These are phyloP conservation scores for Euura saliciscinereae DNA, from an alignment of 1,140 invertebrate genomes.

Conservation along the genomic window DNA sequence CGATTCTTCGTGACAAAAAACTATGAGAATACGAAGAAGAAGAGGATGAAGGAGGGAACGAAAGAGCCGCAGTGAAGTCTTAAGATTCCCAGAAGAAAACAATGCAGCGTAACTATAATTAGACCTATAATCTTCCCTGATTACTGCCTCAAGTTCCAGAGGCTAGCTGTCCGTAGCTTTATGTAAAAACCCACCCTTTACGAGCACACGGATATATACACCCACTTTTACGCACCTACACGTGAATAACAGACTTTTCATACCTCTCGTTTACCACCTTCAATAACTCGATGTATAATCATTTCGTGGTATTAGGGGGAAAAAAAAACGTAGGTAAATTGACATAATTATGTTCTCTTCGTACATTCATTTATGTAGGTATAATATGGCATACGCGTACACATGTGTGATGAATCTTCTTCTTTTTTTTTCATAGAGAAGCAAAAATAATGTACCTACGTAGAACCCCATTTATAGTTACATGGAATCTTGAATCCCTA, in stretches of 20 bases:
- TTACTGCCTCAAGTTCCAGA: constrained; percentile 26
- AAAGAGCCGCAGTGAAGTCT: constrained; percentile 27
- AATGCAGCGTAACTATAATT: constrained; percentile 53
- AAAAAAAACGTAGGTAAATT: neutral
- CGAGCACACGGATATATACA: neutral
- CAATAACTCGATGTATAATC: neutral
- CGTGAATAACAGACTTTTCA: neutral
- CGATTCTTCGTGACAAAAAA: constrained; percentile 23
- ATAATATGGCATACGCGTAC: neutral
- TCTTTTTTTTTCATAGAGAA: neutral
- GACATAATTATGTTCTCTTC: neutral
- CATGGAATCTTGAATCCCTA: no score
- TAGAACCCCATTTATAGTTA: no score
- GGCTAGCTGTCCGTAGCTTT: neutral
- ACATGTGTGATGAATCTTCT: no score
- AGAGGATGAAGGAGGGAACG: constrained; percentile 30
- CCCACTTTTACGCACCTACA: neutral
- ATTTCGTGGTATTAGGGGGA: neutral
- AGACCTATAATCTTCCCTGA: constrained; percentile 48
- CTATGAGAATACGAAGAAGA: constrained; percentile 30
- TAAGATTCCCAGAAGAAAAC: constrained; percentile 51
- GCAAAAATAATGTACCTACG: neutral
- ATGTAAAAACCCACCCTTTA: constrained; percentile 3
- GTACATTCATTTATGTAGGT: neutral
- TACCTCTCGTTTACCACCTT: neutral